These are phyloP conservation scores for Xestobium rufovillosum DNA, from an alignment of 2,888 invertebrate species.

Conservation along the genomic window DNA sequence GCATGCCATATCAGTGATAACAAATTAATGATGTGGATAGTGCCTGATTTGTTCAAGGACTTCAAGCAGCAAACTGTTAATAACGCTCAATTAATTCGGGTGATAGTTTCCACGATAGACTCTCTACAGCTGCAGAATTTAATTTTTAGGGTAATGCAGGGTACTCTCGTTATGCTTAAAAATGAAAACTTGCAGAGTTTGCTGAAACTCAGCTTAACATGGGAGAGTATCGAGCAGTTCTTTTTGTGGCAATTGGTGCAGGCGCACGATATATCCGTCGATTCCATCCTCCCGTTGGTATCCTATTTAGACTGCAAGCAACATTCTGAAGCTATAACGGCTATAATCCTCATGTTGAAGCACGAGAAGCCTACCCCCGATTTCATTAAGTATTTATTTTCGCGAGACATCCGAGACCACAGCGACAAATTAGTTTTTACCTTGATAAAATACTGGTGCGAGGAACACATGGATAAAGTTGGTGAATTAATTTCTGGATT, in stretches of 20 bases:
- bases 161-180: constrained; percentile 76
- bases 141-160: constrained; percentile 85
- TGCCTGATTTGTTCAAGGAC: constrained; percentile 87
- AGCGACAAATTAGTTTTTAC: constrained; percentile 87
- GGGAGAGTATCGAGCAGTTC: constrained; percentile 97
- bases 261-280: constrained; percentile 91
- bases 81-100: constrained; percentile 78
- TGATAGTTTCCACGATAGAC: constrained; percentile 87
- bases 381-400: constrained; percentile 75
- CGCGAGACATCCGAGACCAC: constrained; percentile 49
- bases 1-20: constrained; percentile 85
- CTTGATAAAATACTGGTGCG: constrained; percentile 89
- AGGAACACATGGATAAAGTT: constrained; percentile 82
- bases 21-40: constrained; percentile 80
- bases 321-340: constrained; percentile 89
- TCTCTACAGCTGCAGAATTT: constrained; percentile 84
- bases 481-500: constrained; percentile 73
- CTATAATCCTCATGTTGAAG: constrained; percentile 83
- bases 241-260: constrained; percentile 94
- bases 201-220: constrained; percentile 76
- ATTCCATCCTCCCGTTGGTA: constrained; percentile 72
- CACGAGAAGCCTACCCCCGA: constrained; percentile 86
- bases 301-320: constrained; percentile 73
- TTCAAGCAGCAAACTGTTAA: constrained; percentile 83
- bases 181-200: constrained; percentile 67